Percentiles rank a stretch among this genome's conserved stretches.
These are phyloP conservation scores for Caiman crocodilus DNA, from an alignment of 2,797 vertebrate genomes.

Conservation along the genomic window DNA sequence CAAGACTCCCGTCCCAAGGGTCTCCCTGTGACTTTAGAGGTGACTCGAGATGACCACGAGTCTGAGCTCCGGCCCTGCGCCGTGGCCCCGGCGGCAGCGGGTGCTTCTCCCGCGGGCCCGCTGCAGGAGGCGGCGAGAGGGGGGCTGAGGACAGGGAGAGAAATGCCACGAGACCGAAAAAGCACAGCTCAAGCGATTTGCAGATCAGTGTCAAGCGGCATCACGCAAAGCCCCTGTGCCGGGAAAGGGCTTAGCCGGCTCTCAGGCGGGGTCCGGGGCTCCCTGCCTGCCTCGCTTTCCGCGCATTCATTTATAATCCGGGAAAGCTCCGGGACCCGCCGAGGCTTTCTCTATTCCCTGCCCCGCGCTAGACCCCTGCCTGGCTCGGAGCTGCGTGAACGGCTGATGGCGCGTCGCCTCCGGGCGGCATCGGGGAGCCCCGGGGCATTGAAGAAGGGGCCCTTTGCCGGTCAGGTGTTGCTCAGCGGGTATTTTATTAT, in stretches of 20 bases:
- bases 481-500: constrained; percentile 90
- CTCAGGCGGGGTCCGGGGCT: neutral
- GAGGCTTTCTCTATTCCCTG: neutral
- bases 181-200: constrained; percentile 81
- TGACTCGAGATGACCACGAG: no score
- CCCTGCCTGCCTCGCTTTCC: neutral
- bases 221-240: constrained; percentile 75
- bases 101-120: neutral
- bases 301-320: neutral
- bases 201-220: constrained; percentile 81
- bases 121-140: neutral
- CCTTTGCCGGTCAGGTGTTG: constrained; percentile 72
- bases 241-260: constrained; percentile 62
- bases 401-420: no score
- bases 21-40: no score
- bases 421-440: neutral
- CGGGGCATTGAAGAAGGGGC: constrained; percentile 37
- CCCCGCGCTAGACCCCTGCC: no score
- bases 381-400: no score
- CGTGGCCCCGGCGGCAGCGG: neutral
- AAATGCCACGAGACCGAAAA: constrained; percentile 69
- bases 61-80: neutral
- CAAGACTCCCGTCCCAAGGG: no score
- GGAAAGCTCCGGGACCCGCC: no score
- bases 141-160: constrained; percentile 35